Conservation (phyloP, 30 jellyfish, hydroid and myxozoan species). For the Calvadosia cruxmelitensis region DNA sequence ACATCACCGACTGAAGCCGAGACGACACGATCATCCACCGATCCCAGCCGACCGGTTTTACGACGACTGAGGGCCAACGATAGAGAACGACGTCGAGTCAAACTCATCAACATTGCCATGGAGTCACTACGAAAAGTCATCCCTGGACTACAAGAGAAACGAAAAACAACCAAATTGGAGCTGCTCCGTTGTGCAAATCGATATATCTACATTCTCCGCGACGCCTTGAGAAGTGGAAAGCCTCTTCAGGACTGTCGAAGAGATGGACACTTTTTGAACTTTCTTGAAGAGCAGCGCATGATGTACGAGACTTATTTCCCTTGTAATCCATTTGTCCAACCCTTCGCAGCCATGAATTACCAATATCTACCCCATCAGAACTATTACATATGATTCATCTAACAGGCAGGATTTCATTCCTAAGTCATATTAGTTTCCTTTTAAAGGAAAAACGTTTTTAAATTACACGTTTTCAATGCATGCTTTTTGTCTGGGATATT, state of each 20-base stretch:
- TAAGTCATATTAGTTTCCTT: too few relatives aligned
- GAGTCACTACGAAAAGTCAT: slow-evolving; percentile 57
- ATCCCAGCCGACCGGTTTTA: slow-evolving; percentile 10
- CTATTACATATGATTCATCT: too few relatives aligned
- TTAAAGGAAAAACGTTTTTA: too few relatives aligned
- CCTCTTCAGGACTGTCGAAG: slow-evolving; percentile 26
- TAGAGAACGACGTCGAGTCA: slow-evolving; percentile 87
- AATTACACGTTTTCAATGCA: too few relatives aligned
- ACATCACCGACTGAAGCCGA: not conserved
- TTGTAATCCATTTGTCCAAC: too few relatives aligned
- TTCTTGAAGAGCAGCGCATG: not conserved
- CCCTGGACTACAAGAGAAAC: slow-evolving; percentile 68
- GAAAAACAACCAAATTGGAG: slow-evolving; percentile 70
- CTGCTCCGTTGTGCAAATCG: slow-evolving; percentile 73
- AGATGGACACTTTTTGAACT: slow-evolving; percentile 13
- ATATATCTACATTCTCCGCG: slow-evolving; percentile 67
- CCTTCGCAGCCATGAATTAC: too few relatives aligned
- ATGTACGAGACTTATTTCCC: not conserved
- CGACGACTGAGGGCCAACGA: slow-evolving; percentile 83
- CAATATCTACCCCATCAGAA: too few relatives aligned
- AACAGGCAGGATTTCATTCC: too few relatives aligned
- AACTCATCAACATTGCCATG: slow-evolving; percentile 84
- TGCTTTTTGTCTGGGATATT: too few relatives aligned
- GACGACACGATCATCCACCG: not conserved
- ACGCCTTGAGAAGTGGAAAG: slow-evolving; percentile 47